Conservation (phyloP, 2,113 vertebrate genomes). For the Corythoichthys haematopterus region DNA sequence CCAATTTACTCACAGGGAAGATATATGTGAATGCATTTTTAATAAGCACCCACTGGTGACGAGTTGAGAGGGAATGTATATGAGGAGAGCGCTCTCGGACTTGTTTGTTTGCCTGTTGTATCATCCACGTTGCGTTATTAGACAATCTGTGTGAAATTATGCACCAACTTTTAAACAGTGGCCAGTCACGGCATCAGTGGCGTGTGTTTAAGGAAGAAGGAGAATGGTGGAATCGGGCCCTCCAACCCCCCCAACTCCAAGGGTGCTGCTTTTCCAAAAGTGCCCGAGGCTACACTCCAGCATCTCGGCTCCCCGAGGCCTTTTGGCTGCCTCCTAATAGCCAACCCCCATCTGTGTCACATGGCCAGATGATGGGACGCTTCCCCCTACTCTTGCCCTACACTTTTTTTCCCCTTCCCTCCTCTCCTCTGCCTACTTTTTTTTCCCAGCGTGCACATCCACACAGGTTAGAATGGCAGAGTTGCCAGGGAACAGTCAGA, state of each 20-base stretch:
- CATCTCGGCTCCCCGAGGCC: constrained; percentile 98
- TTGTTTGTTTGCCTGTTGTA: constrained; percentile 59
- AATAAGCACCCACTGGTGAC: constrained; percentile 69
- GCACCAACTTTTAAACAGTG: constrained; percentile 50
- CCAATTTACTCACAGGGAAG: constrained; percentile 65
- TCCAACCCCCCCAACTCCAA: constrained; percentile 67
- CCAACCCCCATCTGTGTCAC: constrained; percentile 82
- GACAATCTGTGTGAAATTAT: constrained; percentile 40
- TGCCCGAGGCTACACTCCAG: constrained; percentile 94
- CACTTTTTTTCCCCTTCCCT: constrained; percentile 54
- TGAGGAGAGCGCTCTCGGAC: constrained; percentile 48
- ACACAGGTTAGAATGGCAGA: constrained; percentile 97
- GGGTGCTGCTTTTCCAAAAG: constrained; percentile 95
- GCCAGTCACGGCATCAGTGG: constrained; percentile 49
- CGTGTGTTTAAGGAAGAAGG: constrained; percentile 34
- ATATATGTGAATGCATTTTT: constrained; percentile 73
- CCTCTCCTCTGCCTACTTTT: constrained; percentile 62
- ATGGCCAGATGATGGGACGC: constrained; percentile 78
- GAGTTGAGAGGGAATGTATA: constrained; percentile 52
- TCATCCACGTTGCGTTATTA: constrained; percentile 46
- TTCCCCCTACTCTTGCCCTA: constrained; percentile 73
- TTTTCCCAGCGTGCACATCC: constrained; percentile 81
- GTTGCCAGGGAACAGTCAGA: constrained; percentile 99
- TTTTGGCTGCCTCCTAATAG: constrained; percentile 95
- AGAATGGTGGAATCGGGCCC: constrained; percentile 32